phyloP scores from a whole-genome alignment of 2,113 vertebrate genomes.

The Menidia beryllina region DNA sequence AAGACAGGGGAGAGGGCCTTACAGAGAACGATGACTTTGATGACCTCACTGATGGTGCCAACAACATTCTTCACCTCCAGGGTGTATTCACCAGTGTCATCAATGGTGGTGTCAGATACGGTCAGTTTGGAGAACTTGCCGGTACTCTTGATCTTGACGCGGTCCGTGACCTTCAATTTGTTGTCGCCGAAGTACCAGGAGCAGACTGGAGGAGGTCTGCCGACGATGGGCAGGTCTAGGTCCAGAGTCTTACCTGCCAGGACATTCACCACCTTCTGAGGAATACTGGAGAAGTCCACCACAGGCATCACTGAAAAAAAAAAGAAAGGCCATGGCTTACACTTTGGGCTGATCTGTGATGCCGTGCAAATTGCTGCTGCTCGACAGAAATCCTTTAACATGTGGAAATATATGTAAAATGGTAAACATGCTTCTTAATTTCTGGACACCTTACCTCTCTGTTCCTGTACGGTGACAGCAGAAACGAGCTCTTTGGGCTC shows the following conservation, averaged over 20 bases:
- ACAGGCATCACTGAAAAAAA: slow-evolving; percentile 87
- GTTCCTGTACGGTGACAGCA: slow-evolving; percentile 91
- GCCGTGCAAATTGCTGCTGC: too few species aligned
- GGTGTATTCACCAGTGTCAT: slow-evolving; percentile 91
- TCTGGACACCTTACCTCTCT: slow-evolving; percentile 95
- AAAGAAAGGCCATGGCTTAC: background rate
- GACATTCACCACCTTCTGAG: slow-evolving; percentile 92
- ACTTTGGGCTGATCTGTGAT: background rate
- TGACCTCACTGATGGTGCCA: slow-evolving; percentile 86
- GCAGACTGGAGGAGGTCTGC: slow-evolving; percentile 91
- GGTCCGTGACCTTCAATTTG: slow-evolving; percentile 90
- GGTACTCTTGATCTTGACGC: slow-evolving; percentile 88
- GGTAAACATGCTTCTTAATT: too few species aligned
- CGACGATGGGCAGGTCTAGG: slow-evolving; percentile 89
- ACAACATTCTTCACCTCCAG: slow-evolving; percentile 93
- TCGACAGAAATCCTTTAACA: too few species aligned
- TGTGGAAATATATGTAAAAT: too few species aligned
- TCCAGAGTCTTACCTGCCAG: slow-evolving; percentile 92
- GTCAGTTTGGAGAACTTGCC: slow-evolving; percentile 89
- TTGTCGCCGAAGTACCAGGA: slow-evolving; percentile 92
- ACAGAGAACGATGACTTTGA: slow-evolving; percentile 96
- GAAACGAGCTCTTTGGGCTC: slow-evolving; percentile 93
- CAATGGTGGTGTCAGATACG: slow-evolving; percentile 91
- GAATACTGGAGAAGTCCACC: slow-evolving; percentile 91
- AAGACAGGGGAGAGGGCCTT: slow-evolving; percentile 67